Evolutionary conservation across 2,113 vertebrate species (phyloP).

Genomic region (Carollia perspicillata): DNA sequence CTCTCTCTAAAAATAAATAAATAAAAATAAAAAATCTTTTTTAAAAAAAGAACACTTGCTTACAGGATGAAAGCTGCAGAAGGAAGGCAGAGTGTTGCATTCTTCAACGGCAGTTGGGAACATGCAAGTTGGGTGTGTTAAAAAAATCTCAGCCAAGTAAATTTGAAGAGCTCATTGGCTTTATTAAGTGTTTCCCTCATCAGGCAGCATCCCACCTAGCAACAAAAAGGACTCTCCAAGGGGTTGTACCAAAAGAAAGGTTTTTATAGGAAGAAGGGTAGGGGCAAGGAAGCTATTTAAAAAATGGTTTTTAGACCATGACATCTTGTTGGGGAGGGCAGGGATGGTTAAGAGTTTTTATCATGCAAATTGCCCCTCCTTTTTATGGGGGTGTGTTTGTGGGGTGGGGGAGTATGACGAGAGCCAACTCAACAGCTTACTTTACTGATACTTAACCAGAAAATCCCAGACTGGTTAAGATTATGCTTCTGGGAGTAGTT

Average conservation of each 20-base stretch:
- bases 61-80: neutral
- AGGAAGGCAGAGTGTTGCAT: neutral
- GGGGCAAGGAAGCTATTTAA: neutral
- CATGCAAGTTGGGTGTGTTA: neutral
- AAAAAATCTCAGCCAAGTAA: neutral
- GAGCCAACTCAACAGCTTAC: neutral
- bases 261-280: neutral
- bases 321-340: neutral
- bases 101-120: neutral
- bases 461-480: neutral
- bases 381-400: neutral
- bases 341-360: neutral
- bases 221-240: neutral
- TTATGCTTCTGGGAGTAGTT: neutral
- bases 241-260: neutral
- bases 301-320: neutral
- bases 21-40: too few species aligned
- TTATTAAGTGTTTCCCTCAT: neutral
- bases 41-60: neutral
- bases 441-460: neutral
- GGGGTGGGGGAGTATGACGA: neutral
- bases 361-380: neutral
- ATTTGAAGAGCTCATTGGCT: neutral
- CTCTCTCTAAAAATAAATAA: too few species aligned
- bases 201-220: neutral